phyloP scores from a whole-genome alignment of 2,888 invertebrate genomes.

The Hydriomena furcata region DNA sequence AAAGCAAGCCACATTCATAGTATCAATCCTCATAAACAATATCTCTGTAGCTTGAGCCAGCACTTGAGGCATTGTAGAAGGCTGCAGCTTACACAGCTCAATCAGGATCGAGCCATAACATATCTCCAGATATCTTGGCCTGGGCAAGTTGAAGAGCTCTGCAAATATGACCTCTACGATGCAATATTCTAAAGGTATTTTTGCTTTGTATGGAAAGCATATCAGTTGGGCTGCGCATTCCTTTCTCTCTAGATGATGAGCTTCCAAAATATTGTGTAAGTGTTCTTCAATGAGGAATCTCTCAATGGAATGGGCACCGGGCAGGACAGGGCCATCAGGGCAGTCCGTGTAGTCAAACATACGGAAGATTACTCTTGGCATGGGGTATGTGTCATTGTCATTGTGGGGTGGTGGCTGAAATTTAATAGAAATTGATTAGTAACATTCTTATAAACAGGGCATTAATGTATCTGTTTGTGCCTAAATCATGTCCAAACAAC shows the following conservation, averaged over 20 bases:
- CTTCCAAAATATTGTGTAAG: slow-evolving; percentile 95
- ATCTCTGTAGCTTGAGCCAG: slow-evolving; percentile 99
- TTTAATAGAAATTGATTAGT: background rate
- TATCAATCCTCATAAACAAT: slow-evolving; percentile 96
- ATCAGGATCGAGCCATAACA: slow-evolving; percentile 97
- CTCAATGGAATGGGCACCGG: slow-evolving; percentile 98
- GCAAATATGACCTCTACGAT: slow-evolving; percentile 98
- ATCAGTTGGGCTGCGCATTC: slow-evolving; percentile 97
- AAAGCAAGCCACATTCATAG: slow-evolving; percentile 98
- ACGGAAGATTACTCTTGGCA: slow-evolving; percentile 96
- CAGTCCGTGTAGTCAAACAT: slow-evolving; percentile 99
- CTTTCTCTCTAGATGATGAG: slow-evolving; percentile 94
- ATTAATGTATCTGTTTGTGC: no score
- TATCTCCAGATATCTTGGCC: slow-evolving; percentile 94
- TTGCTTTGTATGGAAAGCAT: slow-evolving; percentile 95
- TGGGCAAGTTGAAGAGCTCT: slow-evolving; percentile 96
- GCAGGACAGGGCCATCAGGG: slow-evolving; percentile 95
- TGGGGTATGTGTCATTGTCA: slow-evolving; percentile 94
- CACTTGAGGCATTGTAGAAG: slow-evolving; percentile 98
- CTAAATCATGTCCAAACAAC: no score
- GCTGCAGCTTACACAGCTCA: slow-evolving; percentile 98
- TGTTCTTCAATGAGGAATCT: slow-evolving; percentile 99
- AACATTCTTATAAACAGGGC: no score
- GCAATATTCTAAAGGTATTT: slow-evolving; percentile 98
- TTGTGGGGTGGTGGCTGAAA: slow-evolving; percentile 95